These are phyloP conservation scores for Pleuronectes platessa DNA, from an alignment of 2,113 vertebrate species.

Conservation along the genomic window DNA sequence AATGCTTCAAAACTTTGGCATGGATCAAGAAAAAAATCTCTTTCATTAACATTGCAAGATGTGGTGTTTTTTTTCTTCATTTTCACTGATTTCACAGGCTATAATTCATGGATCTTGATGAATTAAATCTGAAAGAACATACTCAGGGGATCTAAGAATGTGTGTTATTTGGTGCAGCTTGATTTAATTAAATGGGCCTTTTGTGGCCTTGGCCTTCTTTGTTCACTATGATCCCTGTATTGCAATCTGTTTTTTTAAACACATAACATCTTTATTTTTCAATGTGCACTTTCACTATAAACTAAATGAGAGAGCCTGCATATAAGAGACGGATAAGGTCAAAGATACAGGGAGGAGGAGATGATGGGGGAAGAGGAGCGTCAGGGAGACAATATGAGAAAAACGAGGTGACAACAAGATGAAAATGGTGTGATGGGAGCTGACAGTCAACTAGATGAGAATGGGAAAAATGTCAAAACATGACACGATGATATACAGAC, in stretches of 20 bases:
- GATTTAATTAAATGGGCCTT: no score
- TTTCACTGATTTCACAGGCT: no score
- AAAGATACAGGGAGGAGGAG: conserved; percentile 1
- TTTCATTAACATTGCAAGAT: no score
- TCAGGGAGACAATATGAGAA: conserved; percentile 43
- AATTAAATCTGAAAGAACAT: no score
- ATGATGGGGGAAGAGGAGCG: not conserved
- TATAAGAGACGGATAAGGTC: conserved; percentile 18
- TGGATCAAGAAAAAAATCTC: no score
- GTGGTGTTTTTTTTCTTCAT: no score
- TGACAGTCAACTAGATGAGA: conserved; percentile 57
- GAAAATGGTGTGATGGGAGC: conserved; percentile 53
- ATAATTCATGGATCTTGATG: no score
- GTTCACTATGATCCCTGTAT: no score
- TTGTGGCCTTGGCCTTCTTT: no score
- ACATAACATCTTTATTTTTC: not conserved
- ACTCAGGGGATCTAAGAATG: no score
- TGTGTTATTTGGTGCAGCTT: no score
- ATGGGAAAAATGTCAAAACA: conserved; percentile 66
- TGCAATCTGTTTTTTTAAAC: not conserved
- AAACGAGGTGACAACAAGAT: conserved; percentile 58
- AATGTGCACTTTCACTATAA: not conserved
- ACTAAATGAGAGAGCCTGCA: conserved; percentile 10
- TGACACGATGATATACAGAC: conserved; percentile 53
- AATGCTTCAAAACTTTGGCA: no score